Evolutionary conservation across 1,140 invertebrate species (phyloP), one percentile per base, ranked within the genome.

Genomic region (Planococcus citri): DNA sequence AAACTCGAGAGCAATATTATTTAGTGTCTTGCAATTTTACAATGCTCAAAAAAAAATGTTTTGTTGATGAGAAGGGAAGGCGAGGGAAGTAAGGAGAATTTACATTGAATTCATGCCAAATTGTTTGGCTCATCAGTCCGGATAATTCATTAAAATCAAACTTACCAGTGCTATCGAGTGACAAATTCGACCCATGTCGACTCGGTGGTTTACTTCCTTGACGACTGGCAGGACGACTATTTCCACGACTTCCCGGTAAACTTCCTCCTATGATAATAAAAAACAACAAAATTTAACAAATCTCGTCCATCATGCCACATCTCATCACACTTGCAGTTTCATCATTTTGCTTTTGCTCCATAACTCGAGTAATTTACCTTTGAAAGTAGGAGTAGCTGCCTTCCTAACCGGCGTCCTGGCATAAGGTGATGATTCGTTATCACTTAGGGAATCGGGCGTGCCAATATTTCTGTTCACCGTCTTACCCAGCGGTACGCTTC

Each of bases 141-240:
- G n/a, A n/a, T n/a, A n/a, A n/a, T n/a, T n/a, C n/a, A n/a, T n/a
- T n/a, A n/a, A n/a, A 17, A 22, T 29, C 3, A 4, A 0, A 74
- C 72, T 78, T 79, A 92, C 90, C 88, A 76, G 89, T 91, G 77
- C 90, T 92, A 76, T 95, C 92, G 70, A 95, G 81, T 22, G 92
- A 94, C 61, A 94, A 84, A 74, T 92, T 94, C 33, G 94, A 97
- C 71, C 92, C 93, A 76, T 95, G 91, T 76, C 94, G 86, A 76
- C 93, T 95, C 22, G 92, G 90, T 73, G 93, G 92, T 78, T 94
- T 93, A 37, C 90, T 91, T 58, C 89, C 87, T 72, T 86, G 83
- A 75, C 93, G 84, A 74, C 90, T 93, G 37, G 87, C 85, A 68
- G 91, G 88, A 75, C 90, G 82, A 58, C 90, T 92, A 38, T 86